Evolutionary conservation across 2,797 vertebrate species (phyloP).

Genomic region (Nyctibius grandis): DNA sequence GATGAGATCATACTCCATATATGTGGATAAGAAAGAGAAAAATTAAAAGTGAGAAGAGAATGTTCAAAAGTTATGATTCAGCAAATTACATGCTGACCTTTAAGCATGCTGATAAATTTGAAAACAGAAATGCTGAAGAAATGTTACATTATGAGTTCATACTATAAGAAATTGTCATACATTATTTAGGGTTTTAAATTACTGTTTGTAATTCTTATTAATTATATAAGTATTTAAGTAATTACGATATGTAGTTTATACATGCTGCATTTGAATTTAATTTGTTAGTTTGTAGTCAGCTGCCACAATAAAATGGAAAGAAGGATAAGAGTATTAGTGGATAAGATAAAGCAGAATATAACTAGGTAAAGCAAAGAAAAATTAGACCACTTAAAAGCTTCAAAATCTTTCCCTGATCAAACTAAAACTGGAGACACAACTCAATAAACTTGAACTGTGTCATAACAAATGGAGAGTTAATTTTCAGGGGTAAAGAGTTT

Average conservation of each 20-base stretch:
- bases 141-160: background rate
- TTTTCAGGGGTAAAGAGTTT: background rate
- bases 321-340: background rate
- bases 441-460: background rate
- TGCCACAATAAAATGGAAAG: background rate
- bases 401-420: background rate
- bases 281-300: background rate
- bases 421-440: background rate
- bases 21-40: background rate
- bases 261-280: background rate
- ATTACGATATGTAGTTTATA: background rate
- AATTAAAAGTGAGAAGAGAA: background rate
- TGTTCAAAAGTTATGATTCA: background rate
- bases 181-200: background rate
- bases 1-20: background rate
- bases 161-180: background rate
- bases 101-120: background rate
- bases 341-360: background rate
- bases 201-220: background rate
- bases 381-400: background rate
- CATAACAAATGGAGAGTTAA: background rate
- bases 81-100: background rate
- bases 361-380: background rate
- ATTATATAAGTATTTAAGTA: background rate
- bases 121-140: background rate